A percentile compares a stretch with the other conserved stretches of the same genome.
Conservation (phyloP, 1,140 invertebrate species). For the Drosophila elegans region DNA sequence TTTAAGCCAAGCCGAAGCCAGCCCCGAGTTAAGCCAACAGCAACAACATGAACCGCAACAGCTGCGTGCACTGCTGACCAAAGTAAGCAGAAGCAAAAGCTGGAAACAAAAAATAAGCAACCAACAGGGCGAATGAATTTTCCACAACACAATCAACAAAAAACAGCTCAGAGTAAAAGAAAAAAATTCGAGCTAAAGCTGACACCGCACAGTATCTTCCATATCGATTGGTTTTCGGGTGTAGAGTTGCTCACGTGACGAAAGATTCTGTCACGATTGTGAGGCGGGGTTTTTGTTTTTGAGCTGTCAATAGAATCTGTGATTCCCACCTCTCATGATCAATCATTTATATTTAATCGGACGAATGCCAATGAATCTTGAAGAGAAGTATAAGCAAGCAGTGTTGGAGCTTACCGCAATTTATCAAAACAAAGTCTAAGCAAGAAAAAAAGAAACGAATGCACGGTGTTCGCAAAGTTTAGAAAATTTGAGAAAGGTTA, state of each 20-base stretch:
- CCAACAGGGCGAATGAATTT: slow-evolving; percentile 65
- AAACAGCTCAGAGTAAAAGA: slow-evolving; percentile 36
- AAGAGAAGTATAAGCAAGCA: neutral
- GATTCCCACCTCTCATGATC: slow-evolving; percentile 23
- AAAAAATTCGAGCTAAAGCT: slow-evolving; percentile 26
- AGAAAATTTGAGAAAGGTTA: neutral
- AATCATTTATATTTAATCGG: slow-evolving; percentile 32
- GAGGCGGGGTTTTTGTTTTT: slow-evolving; percentile 3
- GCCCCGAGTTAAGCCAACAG: slow-evolving; percentile 65
- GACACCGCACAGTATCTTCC: slow-evolving; percentile 44
- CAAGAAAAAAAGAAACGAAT: too few relatives aligned
- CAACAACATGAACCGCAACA: slow-evolving; percentile 59
- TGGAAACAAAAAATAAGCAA: slow-evolving; percentile 22
- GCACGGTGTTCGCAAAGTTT: too few relatives aligned
- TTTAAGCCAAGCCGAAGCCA: slow-evolving; percentile 61
- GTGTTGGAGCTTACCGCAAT: too few relatives aligned
- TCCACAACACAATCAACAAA: slow-evolving; percentile 46
- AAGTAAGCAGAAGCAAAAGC: slow-evolving; percentile 45
- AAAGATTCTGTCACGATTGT: slow-evolving; percentile 24
- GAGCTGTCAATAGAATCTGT: neutral
- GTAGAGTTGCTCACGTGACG: slow-evolving; percentile 36
- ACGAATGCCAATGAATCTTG: neutral
- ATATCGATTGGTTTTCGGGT: slow-evolving; percentile 41
- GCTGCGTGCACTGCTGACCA: slow-evolving; percentile 61
- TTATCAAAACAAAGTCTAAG: slow-evolving; percentile 2